These are phyloP conservation scores for Leguminivora glycinivorella DNA, from an alignment of 1,140 invertebrate species.

Conservation along the genomic window DNA sequence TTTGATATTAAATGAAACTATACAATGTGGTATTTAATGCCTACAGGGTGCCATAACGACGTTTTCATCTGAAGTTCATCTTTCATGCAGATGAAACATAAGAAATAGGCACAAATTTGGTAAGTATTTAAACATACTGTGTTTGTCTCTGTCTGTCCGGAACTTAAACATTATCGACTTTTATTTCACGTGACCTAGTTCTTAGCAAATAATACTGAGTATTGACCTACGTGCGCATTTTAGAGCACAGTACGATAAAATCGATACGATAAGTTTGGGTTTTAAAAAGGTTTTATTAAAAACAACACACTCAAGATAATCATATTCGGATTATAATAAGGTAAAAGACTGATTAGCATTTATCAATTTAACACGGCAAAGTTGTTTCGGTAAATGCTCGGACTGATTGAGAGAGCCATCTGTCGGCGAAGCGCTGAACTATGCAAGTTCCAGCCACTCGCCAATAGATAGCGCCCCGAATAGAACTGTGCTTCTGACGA, in stretches of 20 bases:
- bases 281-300: background rate
- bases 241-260: too few relatives aligned
- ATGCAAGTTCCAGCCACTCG: slow-evolving; percentile 43
- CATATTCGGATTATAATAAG: background rate
- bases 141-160: background rate
- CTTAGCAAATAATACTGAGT: background rate
- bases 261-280: too few relatives aligned
- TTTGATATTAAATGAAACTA: too few relatives aligned
- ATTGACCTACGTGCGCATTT: background rate
- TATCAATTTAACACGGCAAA: background rate
- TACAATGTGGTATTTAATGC: too few relatives aligned
- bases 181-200: background rate
- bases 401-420: slow-evolving; percentile 45
- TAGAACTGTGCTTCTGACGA: background rate
- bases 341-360: background rate
- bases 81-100: too few relatives aligned
- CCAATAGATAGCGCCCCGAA: slow-evolving; percentile 55
- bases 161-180: background rate
- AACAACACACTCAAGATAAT: background rate
- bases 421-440: slow-evolving; percentile 45
- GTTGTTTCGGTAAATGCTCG: background rate
- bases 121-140: background rate
- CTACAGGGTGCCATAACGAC: too few relatives aligned
- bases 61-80: too few relatives aligned
- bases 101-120: too few relatives aligned